Conservation (phyloP, 1,140 invertebrate species). For the Yoshiicerus persimilis region DNA sequence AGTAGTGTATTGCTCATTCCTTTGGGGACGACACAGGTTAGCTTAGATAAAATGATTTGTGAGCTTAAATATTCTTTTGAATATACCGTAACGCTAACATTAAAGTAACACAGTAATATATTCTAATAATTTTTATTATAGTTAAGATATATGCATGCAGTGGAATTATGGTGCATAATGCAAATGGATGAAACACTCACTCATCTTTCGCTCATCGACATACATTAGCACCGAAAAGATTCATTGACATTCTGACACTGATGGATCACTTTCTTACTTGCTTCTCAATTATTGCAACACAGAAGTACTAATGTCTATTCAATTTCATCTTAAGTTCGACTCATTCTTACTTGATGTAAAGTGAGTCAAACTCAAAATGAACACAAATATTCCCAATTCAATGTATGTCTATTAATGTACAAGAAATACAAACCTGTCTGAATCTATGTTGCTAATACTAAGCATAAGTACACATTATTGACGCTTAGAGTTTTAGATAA, state of each 20-base stretch:
- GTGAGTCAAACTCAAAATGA: too few species aligned
- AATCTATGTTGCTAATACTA: too few species aligned
- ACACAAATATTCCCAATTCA: too few species aligned
- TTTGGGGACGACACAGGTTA: too few species aligned
- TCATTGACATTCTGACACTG: constrained; percentile 3
- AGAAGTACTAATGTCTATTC: neutral
- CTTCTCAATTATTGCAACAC: constrained; percentile 21
- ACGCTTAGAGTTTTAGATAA: too few species aligned
- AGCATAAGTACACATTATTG: too few species aligned
- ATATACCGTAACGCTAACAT: too few species aligned
- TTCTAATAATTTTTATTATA: neutral
- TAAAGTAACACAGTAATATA: too few species aligned
- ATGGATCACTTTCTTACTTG: constrained; percentile 34
- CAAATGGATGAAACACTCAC: neutral
- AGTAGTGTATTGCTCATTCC: too few species aligned
- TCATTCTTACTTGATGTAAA: neutral
- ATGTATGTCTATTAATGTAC: too few species aligned
- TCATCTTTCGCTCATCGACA: neutral
- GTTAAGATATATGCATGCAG: neutral
- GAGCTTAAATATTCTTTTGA: neutral
- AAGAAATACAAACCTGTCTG: too few species aligned
- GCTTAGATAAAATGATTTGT: too few species aligned
- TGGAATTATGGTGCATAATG: neutral
- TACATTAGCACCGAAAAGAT: neutral
- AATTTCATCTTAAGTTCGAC: neutral